A percentile compares a stretch with the other conserved stretches of the same genome.
These are phyloP conservation scores for Drosophila buzzatii DNA, from an alignment of 2,888 invertebrate genomes.

Conservation along the genomic window DNA sequence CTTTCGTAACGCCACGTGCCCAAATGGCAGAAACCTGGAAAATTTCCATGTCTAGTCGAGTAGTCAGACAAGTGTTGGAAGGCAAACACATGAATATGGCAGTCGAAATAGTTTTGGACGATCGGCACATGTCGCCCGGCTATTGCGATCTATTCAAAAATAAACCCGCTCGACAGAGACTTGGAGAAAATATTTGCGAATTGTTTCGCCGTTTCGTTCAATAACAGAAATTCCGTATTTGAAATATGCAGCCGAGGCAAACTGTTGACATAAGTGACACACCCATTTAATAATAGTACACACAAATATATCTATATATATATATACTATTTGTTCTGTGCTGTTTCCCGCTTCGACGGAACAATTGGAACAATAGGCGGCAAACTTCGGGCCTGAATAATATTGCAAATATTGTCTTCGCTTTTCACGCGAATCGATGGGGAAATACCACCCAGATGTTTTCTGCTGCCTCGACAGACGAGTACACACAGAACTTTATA, in stretches of 20 bases:
- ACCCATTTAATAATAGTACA: constrained; percentile 27
- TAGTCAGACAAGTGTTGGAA: constrained; percentile 27
- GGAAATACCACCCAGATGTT: constrained; percentile 54
- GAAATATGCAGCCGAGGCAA: constrained; percentile 15
- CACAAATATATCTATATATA: not conserved
- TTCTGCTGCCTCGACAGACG: not conserved
- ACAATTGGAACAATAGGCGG: constrained; percentile 20
- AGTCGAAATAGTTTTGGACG: constrained; percentile 26
- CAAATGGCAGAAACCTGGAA: constrained; percentile 22
- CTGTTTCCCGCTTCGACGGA: not conserved
- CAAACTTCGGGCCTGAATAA: constrained; percentile 51
- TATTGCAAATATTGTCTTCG: constrained; percentile 53
- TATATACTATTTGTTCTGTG: constrained; percentile 6
- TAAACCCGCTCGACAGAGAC: constrained; percentile 21
- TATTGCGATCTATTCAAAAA: constrained; percentile 35
- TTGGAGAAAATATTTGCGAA: constrained; percentile 54
- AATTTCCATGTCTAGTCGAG: constrained; percentile 20
- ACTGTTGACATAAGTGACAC: constrained; percentile 66
- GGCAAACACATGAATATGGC: constrained; percentile 21
- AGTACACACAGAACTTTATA: constrained; percentile 23
- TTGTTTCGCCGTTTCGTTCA: constrained; percentile 25
- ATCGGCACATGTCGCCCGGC: constrained; percentile 13
- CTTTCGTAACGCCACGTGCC: constrained; percentile 43
- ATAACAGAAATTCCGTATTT: constrained; percentile 67
- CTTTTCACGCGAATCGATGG: constrained; percentile 20